A percentile compares a stretch with the other conserved stretches of the same genome.
phyloP scores from a whole-genome alignment of 2,113 vertebrate species.

The Macquaria ambigua region DNA sequence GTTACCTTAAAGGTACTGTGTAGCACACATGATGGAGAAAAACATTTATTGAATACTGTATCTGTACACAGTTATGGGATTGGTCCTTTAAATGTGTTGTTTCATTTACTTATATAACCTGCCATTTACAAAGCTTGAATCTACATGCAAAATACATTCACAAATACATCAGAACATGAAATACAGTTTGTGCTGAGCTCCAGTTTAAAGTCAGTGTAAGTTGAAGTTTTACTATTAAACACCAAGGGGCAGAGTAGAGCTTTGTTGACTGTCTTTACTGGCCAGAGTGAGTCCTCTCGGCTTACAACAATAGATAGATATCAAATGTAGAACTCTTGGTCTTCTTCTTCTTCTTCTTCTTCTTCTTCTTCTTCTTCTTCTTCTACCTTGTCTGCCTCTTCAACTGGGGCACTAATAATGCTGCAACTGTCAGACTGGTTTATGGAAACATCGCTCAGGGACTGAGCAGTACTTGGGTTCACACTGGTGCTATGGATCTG shows the following conservation, averaged over 20 bases:
- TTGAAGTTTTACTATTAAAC: conserved; percentile 35
- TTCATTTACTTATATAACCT: conserved; percentile 10
- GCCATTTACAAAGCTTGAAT: conserved; percentile 55
- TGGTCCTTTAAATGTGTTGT: conserved; percentile 38
- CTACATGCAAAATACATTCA: conserved; percentile 33
- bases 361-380: conserved; percentile 27
- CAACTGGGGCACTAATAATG: conserved; percentile 16
- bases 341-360: conserved; percentile 25
- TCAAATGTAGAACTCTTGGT: conserved; percentile 90
- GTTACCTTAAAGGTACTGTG: neutral
- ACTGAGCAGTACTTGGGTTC: conserved; percentile 39
- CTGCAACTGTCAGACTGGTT: conserved; percentile 70
- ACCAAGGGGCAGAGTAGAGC: conserved; percentile 56
- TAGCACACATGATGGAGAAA: neutral
- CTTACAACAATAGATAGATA: conserved; percentile 30
- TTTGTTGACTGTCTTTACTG: neutral
- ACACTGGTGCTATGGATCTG: conserved; percentile 11
- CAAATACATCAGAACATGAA: conserved; percentile 16
- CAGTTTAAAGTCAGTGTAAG: neutral
- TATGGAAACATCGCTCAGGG: conserved; percentile 63
- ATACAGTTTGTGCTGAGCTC: conserved; percentile 7
- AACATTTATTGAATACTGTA: conserved; percentile 35
- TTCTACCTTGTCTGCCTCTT: conserved; percentile 13
- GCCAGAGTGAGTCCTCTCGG: neutral
- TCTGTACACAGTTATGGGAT: conserved; percentile 39